Conservation (phyloP, 2,888 invertebrate genomes). For the Macrosoma leucophasiata region DNA sequence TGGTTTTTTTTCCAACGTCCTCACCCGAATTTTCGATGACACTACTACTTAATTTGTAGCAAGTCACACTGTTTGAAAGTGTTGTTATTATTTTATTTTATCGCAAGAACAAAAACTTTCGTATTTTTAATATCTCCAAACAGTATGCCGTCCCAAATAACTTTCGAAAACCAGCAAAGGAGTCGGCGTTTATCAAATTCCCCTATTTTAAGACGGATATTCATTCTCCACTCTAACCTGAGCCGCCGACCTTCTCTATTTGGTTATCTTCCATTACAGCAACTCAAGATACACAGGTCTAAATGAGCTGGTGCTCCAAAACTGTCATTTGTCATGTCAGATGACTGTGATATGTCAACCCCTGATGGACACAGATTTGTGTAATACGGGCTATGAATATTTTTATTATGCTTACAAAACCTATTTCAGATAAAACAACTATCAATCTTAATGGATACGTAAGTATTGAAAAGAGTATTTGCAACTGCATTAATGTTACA, state of each 20-base stretch:
- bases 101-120: too few species aligned
- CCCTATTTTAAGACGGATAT: slow-evolving; percentile 48
- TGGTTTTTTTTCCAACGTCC: too few species aligned
- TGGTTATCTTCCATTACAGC: slow-evolving; percentile 6
- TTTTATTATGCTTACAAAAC: slow-evolving; percentile 36
- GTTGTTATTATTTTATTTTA: too few species aligned
- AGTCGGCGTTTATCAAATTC: slow-evolving; percentile 44
- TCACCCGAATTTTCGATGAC: too few species aligned
- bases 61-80: too few species aligned
- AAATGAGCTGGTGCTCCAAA: slow-evolving; percentile 35
- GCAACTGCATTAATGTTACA: too few species aligned
- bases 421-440: too few species aligned
- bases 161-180: slow-evolving; percentile 6
- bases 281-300: slow-evolving; percentile 29
- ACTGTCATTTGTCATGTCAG: slow-evolving; percentile 68
- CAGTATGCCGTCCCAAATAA: slow-evolving; percentile 9
- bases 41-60: too few species aligned
- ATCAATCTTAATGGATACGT: too few species aligned
- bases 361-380: slow-evolving; percentile 65
- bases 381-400: slow-evolving; percentile 59
- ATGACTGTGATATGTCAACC: slow-evolving; percentile 58
- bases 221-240: slow-evolving; percentile 32
- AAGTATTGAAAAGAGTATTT: too few species aligned
- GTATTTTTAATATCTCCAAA: too few species aligned
- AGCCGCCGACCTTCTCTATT: slow-evolving; percentile 22